phyloP scores from a whole-genome alignment of 1,140 invertebrate genomes.

The Cydia splendana region DNA sequence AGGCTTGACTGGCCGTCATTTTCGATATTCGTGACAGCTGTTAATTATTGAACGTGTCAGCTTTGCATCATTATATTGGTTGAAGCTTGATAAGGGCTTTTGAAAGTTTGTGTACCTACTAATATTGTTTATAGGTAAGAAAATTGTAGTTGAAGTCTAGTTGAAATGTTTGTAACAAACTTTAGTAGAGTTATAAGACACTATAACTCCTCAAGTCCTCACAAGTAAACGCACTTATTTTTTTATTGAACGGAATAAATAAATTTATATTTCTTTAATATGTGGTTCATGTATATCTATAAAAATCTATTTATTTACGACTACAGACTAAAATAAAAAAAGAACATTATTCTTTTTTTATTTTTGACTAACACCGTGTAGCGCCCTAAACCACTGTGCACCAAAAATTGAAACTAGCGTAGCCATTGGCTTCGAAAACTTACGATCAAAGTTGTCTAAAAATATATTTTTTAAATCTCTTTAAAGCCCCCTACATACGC shows the following conservation, averaged over 20 bases:
- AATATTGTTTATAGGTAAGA: not conserved
- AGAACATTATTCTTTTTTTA: not conserved
- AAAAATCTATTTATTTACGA: too few species aligned
- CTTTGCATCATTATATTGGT: not conserved
- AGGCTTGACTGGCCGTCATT: constrained; percentile 40
- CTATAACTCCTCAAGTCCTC: too few species aligned
- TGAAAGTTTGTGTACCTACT: constrained; percentile 14
- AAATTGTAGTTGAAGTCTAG: not conserved
- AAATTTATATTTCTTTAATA: not conserved
- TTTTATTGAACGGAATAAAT: not conserved
- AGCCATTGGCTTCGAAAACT: constrained; percentile 18
- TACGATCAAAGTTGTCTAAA: constrained; percentile 31
- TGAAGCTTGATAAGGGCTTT: constrained; percentile 10
- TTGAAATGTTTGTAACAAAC: not conserved
- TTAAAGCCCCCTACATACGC: constrained; percentile 49
- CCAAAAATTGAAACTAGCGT: constrained; percentile 18
- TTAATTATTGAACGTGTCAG: constrained; percentile 28
- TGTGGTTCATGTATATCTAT: not conserved
- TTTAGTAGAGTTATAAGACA: too few species aligned
- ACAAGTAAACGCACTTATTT: too few species aligned
- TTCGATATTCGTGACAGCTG: constrained; percentile 39
- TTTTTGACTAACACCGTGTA: not conserved
- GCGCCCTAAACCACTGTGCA: constrained; percentile 9
- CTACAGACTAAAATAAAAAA: not conserved
- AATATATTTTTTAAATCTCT: constrained; percentile 54